Percentiles rank a stretch among this genome's conserved stretches.
These are phyloP conservation scores for Eupithecia subfuscata DNA, from an alignment of 2,888 invertebrate genomes.

Conservation along the genomic window DNA sequence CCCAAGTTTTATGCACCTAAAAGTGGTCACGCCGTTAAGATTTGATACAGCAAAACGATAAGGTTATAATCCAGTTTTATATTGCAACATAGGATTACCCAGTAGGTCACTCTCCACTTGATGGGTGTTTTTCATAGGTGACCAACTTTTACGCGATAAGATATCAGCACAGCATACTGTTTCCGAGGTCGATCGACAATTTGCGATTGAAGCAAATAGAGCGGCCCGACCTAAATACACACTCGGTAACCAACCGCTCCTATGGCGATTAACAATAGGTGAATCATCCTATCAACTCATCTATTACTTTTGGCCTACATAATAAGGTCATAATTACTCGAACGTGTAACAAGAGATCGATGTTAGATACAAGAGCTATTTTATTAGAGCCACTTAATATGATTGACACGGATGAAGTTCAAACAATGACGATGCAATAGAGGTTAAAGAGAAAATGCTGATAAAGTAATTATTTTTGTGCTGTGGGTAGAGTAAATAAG, in stretches of 20 bases:
- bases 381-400: slow-evolving; percentile 16
- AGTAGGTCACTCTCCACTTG: slow-evolving; percentile 42
- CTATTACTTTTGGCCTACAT: slow-evolving; percentile 62
- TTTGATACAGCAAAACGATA: slow-evolving; percentile 42
- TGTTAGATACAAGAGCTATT: slow-evolving; percentile 34
- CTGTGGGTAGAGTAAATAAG: slow-evolving; percentile 19
- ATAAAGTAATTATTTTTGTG: not conserved
- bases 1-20: not conserved
- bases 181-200: slow-evolving; percentile 80
- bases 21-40: slow-evolving; percentile 38
- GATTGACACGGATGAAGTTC: slow-evolving; percentile 6
- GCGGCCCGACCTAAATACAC: slow-evolving; percentile 79
- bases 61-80: slow-evolving; percentile 39
- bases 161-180: slow-evolving; percentile 66
- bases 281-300: slow-evolving; percentile 70
- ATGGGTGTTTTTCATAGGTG: slow-evolving; percentile 47
- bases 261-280: slow-evolving; percentile 76
- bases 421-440: not conserved
- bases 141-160: slow-evolving; percentile 69
- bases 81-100: slow-evolving; percentile 41
- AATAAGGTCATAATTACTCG: slow-evolving; percentile 52
- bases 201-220: slow-evolving; percentile 79
- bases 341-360: slow-evolving; percentile 39
- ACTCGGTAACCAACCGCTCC: slow-evolving; percentile 73
- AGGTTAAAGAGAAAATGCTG: not conserved